Conservation (phyloP, 1,140 invertebrate species). For the Mya arenaria region DNA sequence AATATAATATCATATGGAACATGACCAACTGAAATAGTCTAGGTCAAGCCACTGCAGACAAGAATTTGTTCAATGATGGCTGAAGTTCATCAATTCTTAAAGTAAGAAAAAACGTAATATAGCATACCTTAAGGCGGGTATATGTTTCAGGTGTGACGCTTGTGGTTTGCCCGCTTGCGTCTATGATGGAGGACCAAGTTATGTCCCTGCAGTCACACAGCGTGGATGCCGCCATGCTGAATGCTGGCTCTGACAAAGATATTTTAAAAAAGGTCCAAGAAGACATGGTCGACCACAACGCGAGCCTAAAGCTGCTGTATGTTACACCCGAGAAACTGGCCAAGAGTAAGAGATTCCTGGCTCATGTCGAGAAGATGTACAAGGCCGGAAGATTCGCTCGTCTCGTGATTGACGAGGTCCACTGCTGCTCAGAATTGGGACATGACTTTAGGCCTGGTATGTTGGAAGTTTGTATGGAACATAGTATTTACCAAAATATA, state of each 20-base stretch:
- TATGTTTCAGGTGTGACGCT: constrained; percentile 86
- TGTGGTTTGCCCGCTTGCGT: constrained; percentile 94
- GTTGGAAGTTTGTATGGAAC: too few relatives aligned
- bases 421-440: constrained; percentile 97
- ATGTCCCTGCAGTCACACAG: constrained; percentile 85
- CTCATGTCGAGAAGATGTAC: constrained; percentile 92
- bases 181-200: constrained; percentile 97
- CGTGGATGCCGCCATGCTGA: constrained; percentile 87
- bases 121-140: too few relatives aligned
- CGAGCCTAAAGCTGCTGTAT: constrained; percentile 88
- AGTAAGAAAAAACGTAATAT: too few relatives aligned
- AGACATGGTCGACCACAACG: constrained; percentile 74
- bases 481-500: too few relatives aligned
- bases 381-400: constrained; percentile 86
- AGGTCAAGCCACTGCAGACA: too few relatives aligned
- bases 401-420: constrained; percentile 97
- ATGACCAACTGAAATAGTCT: too few relatives aligned
- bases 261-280: constrained; percentile 84
- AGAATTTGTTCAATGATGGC: too few relatives aligned
- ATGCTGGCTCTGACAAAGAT: constrained; percentile 85
- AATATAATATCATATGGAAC: too few relatives aligned
- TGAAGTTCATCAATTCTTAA: too few relatives aligned
- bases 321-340: constrained; percentile 96
- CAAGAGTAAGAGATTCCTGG: constrained; percentile 94
- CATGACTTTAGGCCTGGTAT: constrained; percentile 92